phyloP scores from a whole-genome alignment of 2,888 invertebrate species.

The Cantharis nigra region DNA sequence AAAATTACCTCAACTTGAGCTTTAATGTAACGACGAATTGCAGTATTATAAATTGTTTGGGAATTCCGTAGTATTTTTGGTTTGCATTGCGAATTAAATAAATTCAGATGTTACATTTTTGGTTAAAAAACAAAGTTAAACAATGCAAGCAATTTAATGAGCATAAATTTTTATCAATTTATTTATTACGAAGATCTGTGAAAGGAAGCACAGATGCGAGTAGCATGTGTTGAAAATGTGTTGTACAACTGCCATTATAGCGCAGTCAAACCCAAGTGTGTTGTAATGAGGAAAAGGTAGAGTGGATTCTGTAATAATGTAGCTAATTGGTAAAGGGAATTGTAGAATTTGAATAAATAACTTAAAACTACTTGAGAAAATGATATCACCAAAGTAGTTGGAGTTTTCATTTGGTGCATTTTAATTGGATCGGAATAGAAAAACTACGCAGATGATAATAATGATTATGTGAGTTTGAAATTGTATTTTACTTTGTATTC shows the following conservation, averaged over 20 bases:
- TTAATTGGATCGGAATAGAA: background rate
- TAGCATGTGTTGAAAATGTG: slow-evolving; percentile 28
- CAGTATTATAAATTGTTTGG: background rate
- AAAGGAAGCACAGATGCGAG: slow-evolving; percentile 17
- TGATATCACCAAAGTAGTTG: slow-evolving; percentile 5
- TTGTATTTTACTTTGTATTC: background rate
- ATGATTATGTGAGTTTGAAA: background rate
- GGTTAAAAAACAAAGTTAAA: background rate
- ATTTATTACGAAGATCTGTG: slow-evolving; percentile 8
- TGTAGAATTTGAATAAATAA: slow-evolving; percentile 26
- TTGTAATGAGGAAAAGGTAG: slow-evolving; percentile 26
- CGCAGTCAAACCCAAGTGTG: slow-evolving; percentile 22
- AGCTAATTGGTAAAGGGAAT: slow-evolving; percentile 19
- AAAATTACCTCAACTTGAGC: background rate
- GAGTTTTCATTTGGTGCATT: background rate
- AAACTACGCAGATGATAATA: background rate
- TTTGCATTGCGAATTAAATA: background rate
- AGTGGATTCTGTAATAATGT: slow-evolving; percentile 22
- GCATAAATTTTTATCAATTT: background rate
- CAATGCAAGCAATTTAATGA: background rate
- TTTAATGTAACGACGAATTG: background rate
- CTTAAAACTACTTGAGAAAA: background rate
- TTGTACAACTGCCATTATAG: slow-evolving; percentile 29
- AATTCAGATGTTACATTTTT: background rate
- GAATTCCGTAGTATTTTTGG: background rate